Evolutionary conservation across 2,888 invertebrate genomes (phyloP).

Genomic region (Crioceris asparagi): DNA sequence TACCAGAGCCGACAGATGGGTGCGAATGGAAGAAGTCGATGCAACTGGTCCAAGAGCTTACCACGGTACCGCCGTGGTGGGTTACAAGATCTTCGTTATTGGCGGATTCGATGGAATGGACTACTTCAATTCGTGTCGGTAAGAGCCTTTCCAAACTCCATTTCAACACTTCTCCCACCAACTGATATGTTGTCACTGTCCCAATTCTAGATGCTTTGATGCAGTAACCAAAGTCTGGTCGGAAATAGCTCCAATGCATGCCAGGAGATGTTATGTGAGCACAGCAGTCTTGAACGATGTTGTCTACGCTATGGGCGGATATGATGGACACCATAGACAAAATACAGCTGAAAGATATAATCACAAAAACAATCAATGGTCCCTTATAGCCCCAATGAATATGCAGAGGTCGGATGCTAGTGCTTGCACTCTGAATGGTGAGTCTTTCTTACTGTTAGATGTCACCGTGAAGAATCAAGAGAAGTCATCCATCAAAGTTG

Average conservation of each 20-base stretch:
- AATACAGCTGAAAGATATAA: conserved; percentile 81
- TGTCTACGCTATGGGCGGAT: conserved; percentile 83
- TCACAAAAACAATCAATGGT: conserved; percentile 78
- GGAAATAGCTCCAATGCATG: conserved; percentile 85
- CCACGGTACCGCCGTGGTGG: conserved; percentile 86
- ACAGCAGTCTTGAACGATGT: conserved; percentile 66
- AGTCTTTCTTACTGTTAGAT: too few species aligned
- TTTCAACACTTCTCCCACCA: too few species aligned
- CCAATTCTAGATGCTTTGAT: conserved; percentile 59
- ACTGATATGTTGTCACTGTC: too few species aligned
- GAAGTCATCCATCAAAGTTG: background rate
- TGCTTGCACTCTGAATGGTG: conserved; percentile 74
- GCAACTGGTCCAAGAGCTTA: conserved; percentile 80
- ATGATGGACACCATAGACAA: conserved; percentile 76
- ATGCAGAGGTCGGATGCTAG: conserved; percentile 83
- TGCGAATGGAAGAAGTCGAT: conserved; percentile 69
- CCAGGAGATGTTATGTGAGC: conserved; percentile 72
- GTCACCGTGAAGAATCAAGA: background rate
- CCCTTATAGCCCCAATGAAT: conserved; percentile 78
- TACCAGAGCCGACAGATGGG: conserved; percentile 82
- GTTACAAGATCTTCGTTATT: conserved; percentile 74
- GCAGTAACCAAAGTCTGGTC: conserved; percentile 76
- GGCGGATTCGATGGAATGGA: conserved; percentile 74
- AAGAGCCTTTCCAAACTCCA: background rate
- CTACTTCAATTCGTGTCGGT: conserved; percentile 28